Conservation (phyloP, 1,140 invertebrate genomes). For the Drosophila parvula region DNA sequence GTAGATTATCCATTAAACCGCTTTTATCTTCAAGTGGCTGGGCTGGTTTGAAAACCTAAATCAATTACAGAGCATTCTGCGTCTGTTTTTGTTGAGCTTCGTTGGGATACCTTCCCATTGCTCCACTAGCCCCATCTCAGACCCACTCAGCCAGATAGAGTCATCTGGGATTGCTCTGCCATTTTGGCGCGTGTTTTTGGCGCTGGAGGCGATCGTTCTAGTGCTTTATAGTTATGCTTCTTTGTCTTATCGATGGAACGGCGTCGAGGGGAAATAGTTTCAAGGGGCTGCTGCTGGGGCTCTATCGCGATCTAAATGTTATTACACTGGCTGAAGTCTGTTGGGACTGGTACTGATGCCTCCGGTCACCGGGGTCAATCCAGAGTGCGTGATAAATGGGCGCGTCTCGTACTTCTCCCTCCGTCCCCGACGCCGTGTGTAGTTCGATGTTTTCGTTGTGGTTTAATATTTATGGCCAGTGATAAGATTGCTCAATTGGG, state of each 20-base stretch:
- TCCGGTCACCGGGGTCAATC: slow-evolving; percentile 73
- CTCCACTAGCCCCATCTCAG: slow-evolving; percentile 5
- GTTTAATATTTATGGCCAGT: slow-evolving; percentile 76
- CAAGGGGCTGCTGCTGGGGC: slow-evolving; percentile 3
- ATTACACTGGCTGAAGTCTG: slow-evolving; percentile 34
- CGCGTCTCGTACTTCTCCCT: slow-evolving; percentile 39
- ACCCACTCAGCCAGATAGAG: slow-evolving; percentile 30
- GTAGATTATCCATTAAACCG: neutral
- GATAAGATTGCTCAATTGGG: slow-evolving; percentile 78
- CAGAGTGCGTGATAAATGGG: slow-evolving; percentile 79
- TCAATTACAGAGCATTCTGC: slow-evolving; percentile 6
- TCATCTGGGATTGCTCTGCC: slow-evolving; percentile 47
- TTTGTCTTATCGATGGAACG: slow-evolving; percentile 55
- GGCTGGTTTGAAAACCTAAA: neutral
- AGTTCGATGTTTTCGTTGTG: slow-evolving; percentile 51
- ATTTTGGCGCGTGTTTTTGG: slow-evolving; percentile 50
- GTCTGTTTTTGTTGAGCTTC: neutral
- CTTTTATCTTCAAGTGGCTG: slow-evolving; percentile 22
- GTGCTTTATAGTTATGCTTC: slow-evolving; percentile 46
- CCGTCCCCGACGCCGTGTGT: slow-evolving; percentile 1
- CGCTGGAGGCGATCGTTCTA: slow-evolving; percentile 47
- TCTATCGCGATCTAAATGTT: slow-evolving; percentile 58
- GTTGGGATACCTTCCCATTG: neutral
- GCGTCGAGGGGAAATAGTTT: slow-evolving; percentile 26
- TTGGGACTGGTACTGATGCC: slow-evolving; percentile 17